Conservation (phyloP, 2,113 vertebrate genomes). For the Pimephales promelas region DNA sequence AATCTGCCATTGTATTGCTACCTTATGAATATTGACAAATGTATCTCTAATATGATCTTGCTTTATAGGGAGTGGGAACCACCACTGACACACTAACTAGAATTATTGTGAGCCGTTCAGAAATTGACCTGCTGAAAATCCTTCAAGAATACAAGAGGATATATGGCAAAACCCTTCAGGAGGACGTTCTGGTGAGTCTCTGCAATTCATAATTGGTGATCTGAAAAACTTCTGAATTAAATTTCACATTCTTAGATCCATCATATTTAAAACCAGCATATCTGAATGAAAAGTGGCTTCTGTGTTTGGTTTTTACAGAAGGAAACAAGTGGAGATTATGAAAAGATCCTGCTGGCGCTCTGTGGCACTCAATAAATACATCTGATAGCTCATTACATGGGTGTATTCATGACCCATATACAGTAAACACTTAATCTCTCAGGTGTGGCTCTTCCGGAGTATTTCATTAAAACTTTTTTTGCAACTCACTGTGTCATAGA, state of each 20-base stretch:
- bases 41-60: background rate
- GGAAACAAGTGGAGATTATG: conserved; percentile 86
- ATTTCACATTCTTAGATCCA: background rate
- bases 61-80: conserved; percentile 77
- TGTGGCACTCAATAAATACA: conserved; percentile 68
- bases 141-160: conserved; percentile 79
- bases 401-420: background rate
- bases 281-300: background rate
- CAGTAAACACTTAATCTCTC: background rate
- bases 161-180: conserved; percentile 75
- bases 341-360: conserved; percentile 82
- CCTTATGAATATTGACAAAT: background rate
- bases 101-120: conserved; percentile 89
- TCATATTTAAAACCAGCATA: background rate
- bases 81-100: conserved; percentile 78
- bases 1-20: background rate
- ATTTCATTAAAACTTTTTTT: background rate
- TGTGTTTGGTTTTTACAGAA: conserved; percentile 70
- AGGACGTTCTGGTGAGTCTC: conserved; percentile 78
- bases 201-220: background rate
- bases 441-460: background rate
- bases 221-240: background rate
- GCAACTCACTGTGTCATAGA: background rate
- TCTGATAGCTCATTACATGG: background rate
- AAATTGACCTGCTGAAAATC: conserved; percentile 87